Evolutionary conservation across 2,888 invertebrate species (phyloP).

Genomic region (Lamellibrachia columna): DNA sequence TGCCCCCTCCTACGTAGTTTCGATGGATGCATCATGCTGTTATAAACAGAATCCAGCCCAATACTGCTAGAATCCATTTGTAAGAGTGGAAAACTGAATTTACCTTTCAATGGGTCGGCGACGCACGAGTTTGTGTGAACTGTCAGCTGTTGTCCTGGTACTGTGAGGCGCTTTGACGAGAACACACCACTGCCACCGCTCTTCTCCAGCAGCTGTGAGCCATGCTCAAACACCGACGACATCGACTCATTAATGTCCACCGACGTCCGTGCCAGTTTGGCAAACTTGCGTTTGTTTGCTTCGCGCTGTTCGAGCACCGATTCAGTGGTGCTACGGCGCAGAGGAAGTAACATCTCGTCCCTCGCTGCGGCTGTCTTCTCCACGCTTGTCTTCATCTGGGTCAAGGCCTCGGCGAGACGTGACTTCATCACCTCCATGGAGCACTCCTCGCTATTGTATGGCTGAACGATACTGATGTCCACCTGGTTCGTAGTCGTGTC

Average conservation of each 20-base stretch:
- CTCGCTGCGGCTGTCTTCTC: neutral
- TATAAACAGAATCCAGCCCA: neutral
- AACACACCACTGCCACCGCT: neutral
- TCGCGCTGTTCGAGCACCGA: neutral
- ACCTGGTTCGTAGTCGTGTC: neutral
- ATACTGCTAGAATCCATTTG: slow-evolving; percentile 10
- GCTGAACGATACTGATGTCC: neutral
- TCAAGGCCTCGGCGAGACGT: neutral
- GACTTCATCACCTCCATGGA: neutral
- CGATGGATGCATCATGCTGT: neutral
- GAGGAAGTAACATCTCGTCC: slow-evolving; percentile 1
- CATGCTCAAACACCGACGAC: slow-evolving; percentile 13
- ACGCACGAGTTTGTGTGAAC: neutral
- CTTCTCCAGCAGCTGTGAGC: neutral
- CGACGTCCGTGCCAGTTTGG: neutral
- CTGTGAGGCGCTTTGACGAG: neutral
- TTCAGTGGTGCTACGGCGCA: slow-evolving; percentile 25
- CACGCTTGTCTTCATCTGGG: neutral
- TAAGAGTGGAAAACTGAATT: slow-evolving; percentile 16
- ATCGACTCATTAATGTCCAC: slow-evolving; percentile 21
- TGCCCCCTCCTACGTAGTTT: neutral
- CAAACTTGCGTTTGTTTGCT: slow-evolving; percentile 16
- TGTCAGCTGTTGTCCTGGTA: neutral
- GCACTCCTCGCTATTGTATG: neutral
- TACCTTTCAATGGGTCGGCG: neutral